Conservation (phyloP, 2,113 vertebrate species). For the Hyla sarda region DNA sequence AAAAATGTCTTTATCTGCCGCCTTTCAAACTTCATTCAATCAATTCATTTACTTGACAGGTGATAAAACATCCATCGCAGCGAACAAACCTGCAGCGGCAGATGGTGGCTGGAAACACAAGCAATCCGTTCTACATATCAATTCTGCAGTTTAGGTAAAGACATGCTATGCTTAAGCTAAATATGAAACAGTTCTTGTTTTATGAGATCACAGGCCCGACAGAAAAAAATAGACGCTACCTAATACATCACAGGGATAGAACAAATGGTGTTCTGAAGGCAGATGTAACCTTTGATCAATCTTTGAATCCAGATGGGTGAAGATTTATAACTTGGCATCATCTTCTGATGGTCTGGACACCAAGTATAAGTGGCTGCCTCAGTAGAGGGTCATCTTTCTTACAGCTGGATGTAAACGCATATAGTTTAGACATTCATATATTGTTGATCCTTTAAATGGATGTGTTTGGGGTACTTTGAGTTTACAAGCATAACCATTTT, state of each 20-base stretch:
- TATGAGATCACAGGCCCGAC: constrained; percentile 1
- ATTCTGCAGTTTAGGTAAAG: background rate
- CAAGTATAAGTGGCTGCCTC: background rate
- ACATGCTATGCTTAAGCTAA: background rate
- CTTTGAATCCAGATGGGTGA: background rate
- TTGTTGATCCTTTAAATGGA: no score
- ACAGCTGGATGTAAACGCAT: no score
- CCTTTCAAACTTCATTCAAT: accelerated
- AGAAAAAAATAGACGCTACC: background rate
- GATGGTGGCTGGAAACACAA: background rate
- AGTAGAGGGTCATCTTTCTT: background rate
- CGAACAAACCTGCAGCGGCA: background rate
- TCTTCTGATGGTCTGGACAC: background rate
- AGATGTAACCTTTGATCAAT: background rate
- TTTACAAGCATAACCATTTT: no score
- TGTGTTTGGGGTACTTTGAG: no score
- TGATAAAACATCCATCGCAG: background rate
- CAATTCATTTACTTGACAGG: constrained; percentile 47
- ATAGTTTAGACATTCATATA: no score
- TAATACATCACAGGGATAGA: constrained; percentile 7
- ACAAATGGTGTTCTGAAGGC: background rate
- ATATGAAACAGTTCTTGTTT: constrained; percentile 13
- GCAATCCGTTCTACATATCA: background rate
- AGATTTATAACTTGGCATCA: constrained; percentile 4
- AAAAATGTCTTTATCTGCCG: background rate